phyloP scores from a whole-genome alignment of 1,140 invertebrate species.

The Eufriesea mexicana region DNA sequence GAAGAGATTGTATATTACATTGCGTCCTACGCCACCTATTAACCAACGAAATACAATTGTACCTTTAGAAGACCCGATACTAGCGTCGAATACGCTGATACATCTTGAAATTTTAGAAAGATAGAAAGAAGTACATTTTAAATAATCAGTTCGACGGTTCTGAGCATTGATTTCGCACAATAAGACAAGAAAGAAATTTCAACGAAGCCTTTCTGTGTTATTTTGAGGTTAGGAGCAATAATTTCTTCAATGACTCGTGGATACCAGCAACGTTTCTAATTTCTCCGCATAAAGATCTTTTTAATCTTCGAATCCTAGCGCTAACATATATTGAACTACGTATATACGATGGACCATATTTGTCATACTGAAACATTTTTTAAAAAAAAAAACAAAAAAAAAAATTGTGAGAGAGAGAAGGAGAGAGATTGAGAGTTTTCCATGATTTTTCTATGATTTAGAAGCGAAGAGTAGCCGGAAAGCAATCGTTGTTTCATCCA shows the following conservation, averaged over 20 bases:
- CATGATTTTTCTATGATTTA: constrained; percentile 70
- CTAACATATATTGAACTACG: constrained; percentile 63
- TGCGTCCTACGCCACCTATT: background rate
- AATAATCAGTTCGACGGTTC: background rate
- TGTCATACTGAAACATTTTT: constrained; percentile 74
- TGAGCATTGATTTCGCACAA: background rate
- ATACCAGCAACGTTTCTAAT: constrained; percentile 19
- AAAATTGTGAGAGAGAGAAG: constrained; percentile 14
- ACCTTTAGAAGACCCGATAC: background rate
- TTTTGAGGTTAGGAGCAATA: background rate
- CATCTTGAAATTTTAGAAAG: background rate
- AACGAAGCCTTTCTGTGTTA: background rate
- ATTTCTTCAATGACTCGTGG: constrained; percentile 26
- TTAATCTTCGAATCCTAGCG: constrained; percentile 56
- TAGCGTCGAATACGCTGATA: background rate
- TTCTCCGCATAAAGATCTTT: constrained; percentile 48
- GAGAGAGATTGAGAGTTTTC: constrained; percentile 40
- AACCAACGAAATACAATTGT: background rate
- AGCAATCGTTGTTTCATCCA: constrained; percentile 40
- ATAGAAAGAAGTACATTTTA: background rate
- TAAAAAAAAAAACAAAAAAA: constrained; percentile 61
- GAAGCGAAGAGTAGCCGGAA: constrained; percentile 45
- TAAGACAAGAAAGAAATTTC: background rate
- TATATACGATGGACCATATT: constrained; percentile 77
- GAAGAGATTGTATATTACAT: background rate